Evolutionary conservation across 2,888 invertebrate genomes (phyloP).

Genomic region (Epinotia ramella): DNA sequence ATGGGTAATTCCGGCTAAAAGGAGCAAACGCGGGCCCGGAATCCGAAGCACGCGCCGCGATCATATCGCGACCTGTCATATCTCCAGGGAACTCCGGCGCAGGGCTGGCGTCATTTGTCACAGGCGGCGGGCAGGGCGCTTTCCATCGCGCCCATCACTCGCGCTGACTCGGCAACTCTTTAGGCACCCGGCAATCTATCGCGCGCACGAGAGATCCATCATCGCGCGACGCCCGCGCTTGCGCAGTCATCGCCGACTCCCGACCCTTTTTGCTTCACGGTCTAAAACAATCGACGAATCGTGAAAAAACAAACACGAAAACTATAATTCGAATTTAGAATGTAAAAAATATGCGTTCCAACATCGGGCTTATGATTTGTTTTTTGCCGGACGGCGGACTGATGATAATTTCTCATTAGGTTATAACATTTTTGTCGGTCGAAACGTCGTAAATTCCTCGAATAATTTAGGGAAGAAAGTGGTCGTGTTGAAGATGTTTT

Average conservation of each 20-base stretch:
- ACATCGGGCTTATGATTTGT: slow-evolving; percentile 69
- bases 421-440: slow-evolving; percentile 82
- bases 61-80: slow-evolving; percentile 72
- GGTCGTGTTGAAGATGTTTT: slow-evolving; percentile 81
- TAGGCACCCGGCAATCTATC: slow-evolving; percentile 61
- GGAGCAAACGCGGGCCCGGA: slow-evolving; percentile 57
- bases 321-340: slow-evolving; percentile 74
- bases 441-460: slow-evolving; percentile 83
- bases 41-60: slow-evolving; percentile 83
- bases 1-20: slow-evolving; percentile 76
- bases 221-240: slow-evolving; percentile 57
- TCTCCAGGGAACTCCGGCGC: slow-evolving; percentile 69
- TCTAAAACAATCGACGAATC: slow-evolving; percentile 78
- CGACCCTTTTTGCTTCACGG: slow-evolving; percentile 67
- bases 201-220: slow-evolving; percentile 56
- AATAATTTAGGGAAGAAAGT: slow-evolving; percentile 85
- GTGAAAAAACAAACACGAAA: slow-evolving; percentile 71
- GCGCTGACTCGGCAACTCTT: slow-evolving; percentile 54
- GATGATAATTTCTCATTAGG: slow-evolving; percentile 85
- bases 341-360: slow-evolving; percentile 74
- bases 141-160: slow-evolving; percentile 63
- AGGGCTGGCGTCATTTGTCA: slow-evolving; percentile 56
- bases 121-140: slow-evolving; percentile 52
- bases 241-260: slow-evolving; percentile 78
- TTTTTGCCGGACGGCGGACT: slow-evolving; percentile 76